These are phyloP conservation scores for Thymelicus acteon DNA, from an alignment of 2,888 invertebrate species.

Conservation along the genomic window DNA sequence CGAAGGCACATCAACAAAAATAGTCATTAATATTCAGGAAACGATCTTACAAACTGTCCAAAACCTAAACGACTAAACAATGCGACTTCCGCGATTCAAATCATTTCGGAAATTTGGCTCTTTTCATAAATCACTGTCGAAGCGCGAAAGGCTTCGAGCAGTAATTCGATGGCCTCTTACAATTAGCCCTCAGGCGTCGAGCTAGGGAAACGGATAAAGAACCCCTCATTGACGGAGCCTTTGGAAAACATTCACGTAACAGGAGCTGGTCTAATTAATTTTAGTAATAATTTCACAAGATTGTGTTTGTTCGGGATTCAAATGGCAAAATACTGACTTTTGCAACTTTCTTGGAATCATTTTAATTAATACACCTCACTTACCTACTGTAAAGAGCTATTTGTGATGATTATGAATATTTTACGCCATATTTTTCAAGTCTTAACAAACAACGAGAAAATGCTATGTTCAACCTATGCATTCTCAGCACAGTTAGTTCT, in stretches of 20 bases:
- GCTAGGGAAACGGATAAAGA: constrained; percentile 59
- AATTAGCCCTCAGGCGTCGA: constrained; percentile 62
- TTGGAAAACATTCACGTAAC: constrained; percentile 43
- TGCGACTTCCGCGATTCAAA: constrained; percentile 43
- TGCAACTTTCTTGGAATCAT: too few relatives aligned
- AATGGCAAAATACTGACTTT: too few relatives aligned
- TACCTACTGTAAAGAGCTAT: too few relatives aligned
- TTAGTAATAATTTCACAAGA: constrained; percentile 18
- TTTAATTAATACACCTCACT: too few relatives aligned
- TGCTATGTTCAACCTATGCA: too few relatives aligned
- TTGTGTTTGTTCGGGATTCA: constrained; percentile 8
- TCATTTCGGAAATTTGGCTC: constrained; percentile 47
- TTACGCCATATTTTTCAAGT: too few relatives aligned
- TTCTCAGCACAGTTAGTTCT: too few relatives aligned
- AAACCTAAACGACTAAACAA: constrained; percentile 32
- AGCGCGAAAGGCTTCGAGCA: constrained; percentile 53
- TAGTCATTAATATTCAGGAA: neutral
- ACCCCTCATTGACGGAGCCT: constrained; percentile 38
- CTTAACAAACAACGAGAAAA: too few relatives aligned
- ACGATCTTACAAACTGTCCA: neutral
- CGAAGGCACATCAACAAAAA: neutral
- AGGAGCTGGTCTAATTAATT: constrained; percentile 27
- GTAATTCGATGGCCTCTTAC: constrained; percentile 65
- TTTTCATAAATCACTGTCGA: constrained; percentile 57
- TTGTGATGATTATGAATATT: too few relatives aligned